Base-by-base conservation (phyloP, 2,888 invertebrate genomes). In the Drosophila flavopinicola region DNA sequence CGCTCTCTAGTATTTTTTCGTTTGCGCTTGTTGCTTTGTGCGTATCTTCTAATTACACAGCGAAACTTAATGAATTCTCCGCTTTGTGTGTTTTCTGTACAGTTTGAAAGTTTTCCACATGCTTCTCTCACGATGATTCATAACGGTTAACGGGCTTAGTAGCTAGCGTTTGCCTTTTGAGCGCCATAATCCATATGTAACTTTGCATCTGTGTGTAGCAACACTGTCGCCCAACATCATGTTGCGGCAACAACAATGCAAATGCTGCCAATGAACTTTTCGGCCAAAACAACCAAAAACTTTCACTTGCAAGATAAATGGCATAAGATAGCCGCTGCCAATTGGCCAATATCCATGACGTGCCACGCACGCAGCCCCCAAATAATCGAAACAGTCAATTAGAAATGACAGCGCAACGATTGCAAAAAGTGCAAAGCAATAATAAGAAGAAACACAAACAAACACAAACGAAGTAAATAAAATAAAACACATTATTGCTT, bases 321-420 rank as follows among this genome's bases (percentile, higher is more conserved):
- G 68, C 73, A 54, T 56, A 68, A 68, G 68, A 72, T 76, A 65
- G 57, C 47, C 35, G 64, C 41, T 42, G 69, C 74, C 66, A 74
- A 74, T 75, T 75, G 74, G 72, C 75, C 48, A 75, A 60, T 64
- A 74, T 78, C 52, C 70, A 72, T 70, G 73, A 70, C 74, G 75
- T 74, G 75, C 57, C 70, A 64, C 63, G 49, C 75, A 64, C 54
- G 32, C 64, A 67, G 44, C 25, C 51, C 44, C 38, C 54, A 73
- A 48, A 47, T 61, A 66, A 63, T 66, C 59, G 42, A 74, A 70
- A 53, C 57, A 74, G 63, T 75, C 60, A 75, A 72, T 76, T 67
- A 76, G 59, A 76, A 73, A 23, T 45, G 67, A 51, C 69, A 56
- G 73, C 53, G 53, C 37, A 66, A 27, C 42, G 52, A 61, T 63